phyloP scores from a whole-genome alignment of 2,797 vertebrate genomes.

The Pipistrellus nathusii region DNA sequence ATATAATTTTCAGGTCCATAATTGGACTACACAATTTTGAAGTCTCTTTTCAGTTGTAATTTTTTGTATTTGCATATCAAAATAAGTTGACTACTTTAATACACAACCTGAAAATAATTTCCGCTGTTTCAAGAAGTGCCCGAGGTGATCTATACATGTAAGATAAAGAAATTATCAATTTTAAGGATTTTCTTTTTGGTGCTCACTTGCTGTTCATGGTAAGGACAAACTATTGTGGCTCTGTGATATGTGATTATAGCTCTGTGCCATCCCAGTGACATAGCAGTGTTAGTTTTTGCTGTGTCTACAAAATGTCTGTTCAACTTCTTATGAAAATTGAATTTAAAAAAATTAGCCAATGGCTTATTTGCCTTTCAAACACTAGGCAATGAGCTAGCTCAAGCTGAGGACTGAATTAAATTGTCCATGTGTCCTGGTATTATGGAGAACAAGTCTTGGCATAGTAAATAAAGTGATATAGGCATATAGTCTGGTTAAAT shows the following conservation, averaged over 20 bases:
- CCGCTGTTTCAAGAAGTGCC: neutral
- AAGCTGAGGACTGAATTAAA: neutral
- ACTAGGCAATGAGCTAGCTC: neutral
- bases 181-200: neutral
- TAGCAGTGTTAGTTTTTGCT: neutral
- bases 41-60: neutral
- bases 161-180: neutral
- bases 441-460: neutral
- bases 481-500: neutral
- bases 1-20: neutral
- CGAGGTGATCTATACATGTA: neutral
- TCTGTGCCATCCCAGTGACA: neutral
- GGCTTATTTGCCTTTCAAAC: neutral
- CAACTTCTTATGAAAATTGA: neutral
- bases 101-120: neutral
- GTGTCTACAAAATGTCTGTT: neutral
- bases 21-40: neutral
- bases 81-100: neutral
- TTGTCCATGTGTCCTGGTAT: neutral
- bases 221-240: conserved; percentile 3
- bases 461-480: neutral
- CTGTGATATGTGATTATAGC: neutral
- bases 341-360: conserved; percentile 17
- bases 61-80: neutral
- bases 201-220: neutral